Evolutionary conservation across 2,888 invertebrate genomes (phyloP).

Genomic region (Parascotia fuliginaria): DNA sequence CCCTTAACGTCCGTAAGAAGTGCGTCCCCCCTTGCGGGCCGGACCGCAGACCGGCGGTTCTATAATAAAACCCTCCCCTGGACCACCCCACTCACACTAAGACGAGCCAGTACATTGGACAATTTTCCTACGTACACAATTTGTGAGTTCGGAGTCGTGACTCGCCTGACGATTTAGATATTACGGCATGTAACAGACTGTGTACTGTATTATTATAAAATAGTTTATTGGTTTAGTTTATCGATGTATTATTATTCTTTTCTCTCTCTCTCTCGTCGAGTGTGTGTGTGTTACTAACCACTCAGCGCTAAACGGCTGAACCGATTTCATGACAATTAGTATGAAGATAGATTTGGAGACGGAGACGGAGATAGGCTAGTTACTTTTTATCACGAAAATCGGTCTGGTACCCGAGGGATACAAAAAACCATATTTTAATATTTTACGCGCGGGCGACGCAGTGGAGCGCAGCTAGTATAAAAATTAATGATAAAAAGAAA

Average conservation of each 20-base stretch:
- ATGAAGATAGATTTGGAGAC: no score
- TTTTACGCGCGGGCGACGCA: no score
- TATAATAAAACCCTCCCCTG: constrained; percentile 74
- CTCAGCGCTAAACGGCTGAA: no score
- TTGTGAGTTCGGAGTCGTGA: constrained; percentile 59
- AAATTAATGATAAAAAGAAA: no score
- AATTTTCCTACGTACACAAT: constrained; percentile 71
- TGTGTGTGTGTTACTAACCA: no score
- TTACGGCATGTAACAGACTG: constrained; percentile 30
- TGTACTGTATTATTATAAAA: not conserved
- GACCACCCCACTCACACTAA: constrained; percentile 69
- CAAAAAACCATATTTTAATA: no score
- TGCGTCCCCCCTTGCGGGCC: constrained; percentile 57
- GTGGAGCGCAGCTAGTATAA: no score
- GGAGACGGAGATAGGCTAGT: no score
- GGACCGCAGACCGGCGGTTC: constrained; percentile 67
- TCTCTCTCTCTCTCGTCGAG: not conserved
- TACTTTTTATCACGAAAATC: no score
- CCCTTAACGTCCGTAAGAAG: constrained; percentile 75
- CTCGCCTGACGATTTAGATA: constrained; percentile 72
- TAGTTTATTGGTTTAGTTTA: not conserved
- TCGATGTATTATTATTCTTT: not conserved
- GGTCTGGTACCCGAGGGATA: no score
- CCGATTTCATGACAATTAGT: no score
- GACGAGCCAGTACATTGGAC: constrained; percentile 77